A percentile compares a stretch with the other conserved stretches of the same genome.
Evolutionary conservation across 2,797 vertebrate genomes (phyloP).

Genomic region (Denticeps clupeoides): DNA sequence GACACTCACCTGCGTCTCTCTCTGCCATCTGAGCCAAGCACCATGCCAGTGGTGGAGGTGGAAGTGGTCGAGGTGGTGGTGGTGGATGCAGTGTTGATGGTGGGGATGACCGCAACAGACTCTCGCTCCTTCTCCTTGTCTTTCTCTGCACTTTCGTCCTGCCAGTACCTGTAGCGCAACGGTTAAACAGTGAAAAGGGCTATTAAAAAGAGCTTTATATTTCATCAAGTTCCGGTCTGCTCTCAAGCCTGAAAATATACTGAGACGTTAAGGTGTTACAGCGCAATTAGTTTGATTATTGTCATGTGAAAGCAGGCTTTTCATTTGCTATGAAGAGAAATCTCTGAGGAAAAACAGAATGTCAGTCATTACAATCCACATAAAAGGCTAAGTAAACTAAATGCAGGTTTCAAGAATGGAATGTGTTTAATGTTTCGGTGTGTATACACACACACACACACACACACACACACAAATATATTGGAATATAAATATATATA

Average conservation of each 20-base stretch:
- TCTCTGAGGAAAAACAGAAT: too few species aligned
- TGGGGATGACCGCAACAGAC: conserved; percentile 85
- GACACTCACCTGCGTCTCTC: conserved; percentile 95
- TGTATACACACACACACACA: not conserved
- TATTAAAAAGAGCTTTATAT: too few species aligned
- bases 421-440: not conserved
- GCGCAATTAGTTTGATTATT: too few species aligned
- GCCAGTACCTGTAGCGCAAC: conserved; percentile 88
- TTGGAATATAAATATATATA: not conserved
- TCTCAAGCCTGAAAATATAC: too few species aligned
- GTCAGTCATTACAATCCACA: too few species aligned
- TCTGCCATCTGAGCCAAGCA: conserved; percentile 78
- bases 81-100: conserved; percentile 86
- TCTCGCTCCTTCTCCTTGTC: conserved; percentile 86
- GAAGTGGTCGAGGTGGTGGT: conserved; percentile 75
- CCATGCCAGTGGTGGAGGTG: conserved; percentile 75
- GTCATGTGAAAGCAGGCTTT: too few species aligned
- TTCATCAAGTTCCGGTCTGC: too few species aligned
- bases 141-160: conserved; percentile 89
- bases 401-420: too few species aligned
- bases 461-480: not conserved
- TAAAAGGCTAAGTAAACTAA: too few species aligned
- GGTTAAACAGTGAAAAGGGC: not conserved
- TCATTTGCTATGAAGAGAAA: too few species aligned
- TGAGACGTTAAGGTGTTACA: too few species aligned